Percentiles rank a stretch among this genome's conserved stretches.
Evolutionary conservation across 2,888 invertebrate species (phyloP).

Genomic region (Idaea aversata): DNA sequence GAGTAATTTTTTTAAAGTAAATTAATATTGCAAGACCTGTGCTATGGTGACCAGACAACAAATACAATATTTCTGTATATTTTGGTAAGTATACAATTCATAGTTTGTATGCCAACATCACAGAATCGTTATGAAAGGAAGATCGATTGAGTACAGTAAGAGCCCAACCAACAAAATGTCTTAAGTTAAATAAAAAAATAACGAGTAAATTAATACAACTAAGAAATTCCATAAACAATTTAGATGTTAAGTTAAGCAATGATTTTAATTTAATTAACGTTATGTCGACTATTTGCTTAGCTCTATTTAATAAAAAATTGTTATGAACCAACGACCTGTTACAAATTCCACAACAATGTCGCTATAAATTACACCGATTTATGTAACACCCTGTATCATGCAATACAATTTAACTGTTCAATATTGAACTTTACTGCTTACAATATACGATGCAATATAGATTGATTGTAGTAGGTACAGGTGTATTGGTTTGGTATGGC

Average conservation of each 20-base stretch:
- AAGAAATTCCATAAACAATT: neutral
- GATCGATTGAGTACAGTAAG: no score
- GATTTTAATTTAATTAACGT: neutral
- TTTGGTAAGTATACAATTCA: no score
- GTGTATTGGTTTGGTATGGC: slow-evolving; percentile 34
- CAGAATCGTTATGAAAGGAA: no score
- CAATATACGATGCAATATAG: slow-evolving; percentile 41
- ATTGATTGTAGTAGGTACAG: slow-evolving; percentile 43
- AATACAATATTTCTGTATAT: no score
- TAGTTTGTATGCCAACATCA: no score
- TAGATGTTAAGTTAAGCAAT: neutral
- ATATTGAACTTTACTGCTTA: slow-evolving; percentile 55
- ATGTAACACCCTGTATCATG: slow-evolving; percentile 29
- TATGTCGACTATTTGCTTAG: neutral
- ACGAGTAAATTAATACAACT: no score
- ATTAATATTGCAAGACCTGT: no score
- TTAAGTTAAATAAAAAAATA: no score
- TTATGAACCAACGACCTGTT: slow-evolving; percentile 4
- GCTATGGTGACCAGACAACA: no score
- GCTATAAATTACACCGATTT: slow-evolving; percentile 41
- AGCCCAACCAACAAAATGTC: no score
- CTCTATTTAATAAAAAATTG: neutral
- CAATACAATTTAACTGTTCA: slow-evolving; percentile 46
- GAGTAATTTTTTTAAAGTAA: no score
- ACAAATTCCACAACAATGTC: slow-evolving; percentile 31